A percentile compares a stretch with the other conserved stretches of the same genome.
These are phyloP conservation scores for Spodoptera exigua DNA, from an alignment of 2,888 invertebrate species.

Conservation along the genomic window DNA sequence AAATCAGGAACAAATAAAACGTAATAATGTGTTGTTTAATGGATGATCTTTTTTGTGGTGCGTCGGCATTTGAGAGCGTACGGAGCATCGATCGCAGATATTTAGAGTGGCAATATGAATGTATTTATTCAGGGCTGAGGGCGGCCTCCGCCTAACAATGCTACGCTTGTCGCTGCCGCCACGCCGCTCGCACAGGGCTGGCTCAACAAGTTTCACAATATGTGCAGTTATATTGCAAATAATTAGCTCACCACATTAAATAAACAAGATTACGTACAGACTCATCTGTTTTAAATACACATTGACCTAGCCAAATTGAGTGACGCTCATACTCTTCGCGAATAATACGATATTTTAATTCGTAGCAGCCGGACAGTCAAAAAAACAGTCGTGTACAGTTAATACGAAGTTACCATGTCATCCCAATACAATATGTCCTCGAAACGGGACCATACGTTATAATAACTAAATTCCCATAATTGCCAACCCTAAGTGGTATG, in stretches of 20 bases:
- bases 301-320: background rate
- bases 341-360: no score
- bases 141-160: slow-evolving; percentile 87
- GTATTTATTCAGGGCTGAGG: slow-evolving; percentile 88
- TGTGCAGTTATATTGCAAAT: slow-evolving; percentile 22
- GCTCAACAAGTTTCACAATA: slow-evolving; percentile 53
- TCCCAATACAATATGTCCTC: background rate
- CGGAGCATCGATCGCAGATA: slow-evolving; percentile 80
- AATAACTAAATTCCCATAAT: slow-evolving; percentile 4
- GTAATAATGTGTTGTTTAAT: slow-evolving; percentile 60
- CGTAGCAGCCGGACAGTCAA: no score
- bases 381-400: background rate
- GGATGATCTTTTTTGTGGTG: slow-evolving; percentile 64
- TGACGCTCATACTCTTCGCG: no score
- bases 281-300: background rate
- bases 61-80: slow-evolving; percentile 67
- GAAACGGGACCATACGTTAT: slow-evolving; percentile 3
- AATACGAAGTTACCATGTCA: background rate
- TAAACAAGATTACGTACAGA: background rate
- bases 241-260: slow-evolving; percentile 8
- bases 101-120: slow-evolving; percentile 89
- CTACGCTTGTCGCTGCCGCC: slow-evolving; percentile 86
- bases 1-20: slow-evolving; percentile 52
- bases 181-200: slow-evolving; percentile 74
- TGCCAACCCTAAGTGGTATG: slow-evolving; percentile 74